A percentile compares a stretch with the other conserved stretches of the same genome.
Conservation (phyloP, 2,888 invertebrate genomes). For the Isoperla grammatica region DNA sequence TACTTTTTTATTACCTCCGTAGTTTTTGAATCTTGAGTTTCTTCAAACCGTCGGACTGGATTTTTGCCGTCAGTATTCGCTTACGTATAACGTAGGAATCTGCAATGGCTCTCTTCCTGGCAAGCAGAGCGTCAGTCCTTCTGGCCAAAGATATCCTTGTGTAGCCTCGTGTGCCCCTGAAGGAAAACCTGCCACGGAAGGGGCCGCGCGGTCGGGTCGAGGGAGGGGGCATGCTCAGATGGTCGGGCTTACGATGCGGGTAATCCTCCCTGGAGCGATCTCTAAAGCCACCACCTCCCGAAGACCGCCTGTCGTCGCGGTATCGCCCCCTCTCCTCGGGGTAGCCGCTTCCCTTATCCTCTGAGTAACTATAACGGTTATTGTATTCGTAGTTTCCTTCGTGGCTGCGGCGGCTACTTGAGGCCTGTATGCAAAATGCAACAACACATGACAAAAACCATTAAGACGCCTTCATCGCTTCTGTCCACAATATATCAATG, state of each 20-base stretch:
- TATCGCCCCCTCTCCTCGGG: slow-evolving; percentile 31
- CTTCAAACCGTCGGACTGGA: slow-evolving; percentile 41
- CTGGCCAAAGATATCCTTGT: slow-evolving; percentile 29
- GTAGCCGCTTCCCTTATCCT: slow-evolving; percentile 30
- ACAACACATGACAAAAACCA: slow-evolving; percentile 10
- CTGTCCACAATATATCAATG: no score
- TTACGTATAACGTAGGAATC: slow-evolving; percentile 31
- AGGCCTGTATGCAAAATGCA: slow-evolving; percentile 31
- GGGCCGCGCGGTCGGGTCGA: slow-evolving; percentile 29
- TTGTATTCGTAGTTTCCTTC: slow-evolving; percentile 32
- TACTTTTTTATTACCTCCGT: slow-evolving; percentile 40
- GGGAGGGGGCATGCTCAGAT: slow-evolving; percentile 28
- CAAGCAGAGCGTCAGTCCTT: slow-evolving; percentile 28
- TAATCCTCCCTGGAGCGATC: slow-evolving; percentile 32
- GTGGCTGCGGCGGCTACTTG: slow-evolving; percentile 33
- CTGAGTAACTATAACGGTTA: slow-evolving; percentile 32
- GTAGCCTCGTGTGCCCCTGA: slow-evolving; percentile 29
- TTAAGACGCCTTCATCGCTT: no score
- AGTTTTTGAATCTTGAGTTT: slow-evolving; percentile 44
- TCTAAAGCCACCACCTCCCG: slow-evolving; percentile 25
- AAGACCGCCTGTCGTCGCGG: slow-evolving; percentile 31
- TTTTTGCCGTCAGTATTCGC: slow-evolving; percentile 28
- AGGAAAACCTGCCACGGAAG: slow-evolving; percentile 29
- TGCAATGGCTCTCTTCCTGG: slow-evolving; percentile 28
- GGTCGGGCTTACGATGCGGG: slow-evolving; percentile 30